Evolutionary conservation across 1,140 invertebrate species (phyloP).

Genomic region (Zaprionus inermis): DNA sequence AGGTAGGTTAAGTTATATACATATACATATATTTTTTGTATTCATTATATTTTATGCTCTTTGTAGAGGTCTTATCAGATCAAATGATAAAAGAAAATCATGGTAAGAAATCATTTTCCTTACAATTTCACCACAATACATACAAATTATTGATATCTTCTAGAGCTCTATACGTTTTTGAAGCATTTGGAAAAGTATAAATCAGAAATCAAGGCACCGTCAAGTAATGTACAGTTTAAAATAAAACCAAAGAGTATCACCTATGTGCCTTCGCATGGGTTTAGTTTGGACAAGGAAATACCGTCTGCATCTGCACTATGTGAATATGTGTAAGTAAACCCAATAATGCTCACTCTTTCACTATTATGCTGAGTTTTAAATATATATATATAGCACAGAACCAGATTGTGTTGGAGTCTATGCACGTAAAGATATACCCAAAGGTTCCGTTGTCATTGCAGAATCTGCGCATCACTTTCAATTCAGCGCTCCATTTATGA

Average conservation of each 20-base stretch:
- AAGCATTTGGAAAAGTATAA: slow-evolving; percentile 34
- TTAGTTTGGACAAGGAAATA: slow-evolving; percentile 17
- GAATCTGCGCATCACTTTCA: slow-evolving; percentile 30
- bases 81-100: not conserved
- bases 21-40: not conserved
- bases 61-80: not conserved
- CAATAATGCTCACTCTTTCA: not conserved
- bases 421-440: slow-evolving; percentile 23
- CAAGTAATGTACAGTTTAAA: slow-evolving; percentile 27
- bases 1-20: slow-evolving; percentile 11
- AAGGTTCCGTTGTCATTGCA: slow-evolving; percentile 30
- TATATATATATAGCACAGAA: slow-evolving; percentile 2
- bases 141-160: not conserved
- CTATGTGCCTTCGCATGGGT: slow-evolving; percentile 14
- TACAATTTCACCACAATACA: not conserved
- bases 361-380: not conserved
- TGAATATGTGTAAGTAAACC: slow-evolving; percentile 34
- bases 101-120: not conserved
- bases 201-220: slow-evolving; percentile 20
- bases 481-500: slow-evolving; percentile 48
- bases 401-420: not conserved
- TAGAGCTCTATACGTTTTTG: slow-evolving; percentile 21
- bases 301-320: slow-evolving; percentile 31
- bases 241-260: not conserved
- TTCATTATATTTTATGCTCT: not conserved